Evolutionary conservation across 1,140 invertebrate species (phyloP).

Genomic region (Ceratosolen fusciceps): DNA sequence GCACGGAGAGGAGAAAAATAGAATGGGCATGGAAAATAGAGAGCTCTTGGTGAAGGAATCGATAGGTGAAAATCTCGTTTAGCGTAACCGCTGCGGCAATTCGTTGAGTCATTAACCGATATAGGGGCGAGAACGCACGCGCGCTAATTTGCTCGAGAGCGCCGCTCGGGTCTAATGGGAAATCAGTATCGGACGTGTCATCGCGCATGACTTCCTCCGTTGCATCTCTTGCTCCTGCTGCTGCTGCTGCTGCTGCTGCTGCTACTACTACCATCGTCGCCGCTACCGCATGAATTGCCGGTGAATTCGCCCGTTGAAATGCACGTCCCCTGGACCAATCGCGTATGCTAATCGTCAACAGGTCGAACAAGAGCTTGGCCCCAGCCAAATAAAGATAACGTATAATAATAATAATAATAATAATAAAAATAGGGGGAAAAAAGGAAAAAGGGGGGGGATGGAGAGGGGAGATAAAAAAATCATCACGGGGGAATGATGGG

Average conservation of each 20-base stretch:
- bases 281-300: too few species aligned
- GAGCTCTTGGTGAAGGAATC: constrained; percentile 36
- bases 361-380: not conserved
- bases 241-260: too few species aligned
- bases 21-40: constrained; percentile 30
- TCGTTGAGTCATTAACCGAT: constrained; percentile 47
- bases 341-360: constrained; percentile 29
- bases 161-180: constrained; percentile 39
- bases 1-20: not conserved
- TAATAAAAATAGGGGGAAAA: too few species aligned
- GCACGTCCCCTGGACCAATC: constrained; percentile 5
- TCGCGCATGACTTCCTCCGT: constrained; percentile 35
- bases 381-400: too few species aligned
- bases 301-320: constrained; percentile 1
- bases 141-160: constrained; percentile 42
- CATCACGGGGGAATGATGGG: too few species aligned
- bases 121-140: constrained; percentile 1
- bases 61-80: constrained; percentile 47
- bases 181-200: constrained; percentile 49
- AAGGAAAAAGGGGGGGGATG: too few species aligned
- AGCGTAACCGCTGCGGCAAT: constrained; percentile 41
- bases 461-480: too few species aligned
- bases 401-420: too few species aligned
- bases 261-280: too few species aligned
- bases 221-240: too few species aligned